Base-by-base conservation (phyloP, 2,797 vertebrate genomes). In the Poeciliopsis gracilis region DNA sequence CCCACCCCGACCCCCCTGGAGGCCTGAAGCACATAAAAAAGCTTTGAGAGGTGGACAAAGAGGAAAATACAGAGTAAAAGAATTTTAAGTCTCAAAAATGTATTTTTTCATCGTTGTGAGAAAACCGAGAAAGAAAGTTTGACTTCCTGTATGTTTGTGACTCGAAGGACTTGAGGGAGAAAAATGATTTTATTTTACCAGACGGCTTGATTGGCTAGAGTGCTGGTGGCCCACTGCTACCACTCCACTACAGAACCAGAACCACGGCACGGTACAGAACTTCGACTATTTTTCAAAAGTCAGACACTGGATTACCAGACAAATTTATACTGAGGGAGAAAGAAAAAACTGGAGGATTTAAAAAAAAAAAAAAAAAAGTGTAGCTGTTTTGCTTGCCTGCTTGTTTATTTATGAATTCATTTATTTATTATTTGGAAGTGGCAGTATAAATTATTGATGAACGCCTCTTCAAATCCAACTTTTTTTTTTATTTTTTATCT, bases 351-450 rank as follows among this genome's bases (percentile, higher is more conserved):
- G 84, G 80, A 43, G 74, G 36, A 25, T 67, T 43, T 38, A 46
- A 46, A 13, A 46, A 46, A 77, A 70, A 77, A 86, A 77, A 85
- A 93, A 92, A 69, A 86, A 94, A 94, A 94, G 92, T 94, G 92
- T 95, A 94, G 94, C 91, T 95, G 94, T 95, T 95, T 70, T 95
- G 94, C 94, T 94, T 96, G 95, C 95, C 93, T 96, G 94, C 95
- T 94, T 92, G 93, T 95, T 96, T 95, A 96, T 96, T 96, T 95
- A 96, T 96, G 95, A 88, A 93, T 96, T 93, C 91, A 88, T 95
- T 96, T 95, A 94, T 94, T 96, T 95, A 95, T 96, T 95, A 91
- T 95, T 94, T 95, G 91, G 86, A 93, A 90, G 85, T 88, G 87
- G 92, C 89, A 87, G 84, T 95, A 90, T 96, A 92, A 95, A 93